Base-by-base conservation (phyloP, 2,113 vertebrate genomes). In the Pelusios castaneus region DNA sequence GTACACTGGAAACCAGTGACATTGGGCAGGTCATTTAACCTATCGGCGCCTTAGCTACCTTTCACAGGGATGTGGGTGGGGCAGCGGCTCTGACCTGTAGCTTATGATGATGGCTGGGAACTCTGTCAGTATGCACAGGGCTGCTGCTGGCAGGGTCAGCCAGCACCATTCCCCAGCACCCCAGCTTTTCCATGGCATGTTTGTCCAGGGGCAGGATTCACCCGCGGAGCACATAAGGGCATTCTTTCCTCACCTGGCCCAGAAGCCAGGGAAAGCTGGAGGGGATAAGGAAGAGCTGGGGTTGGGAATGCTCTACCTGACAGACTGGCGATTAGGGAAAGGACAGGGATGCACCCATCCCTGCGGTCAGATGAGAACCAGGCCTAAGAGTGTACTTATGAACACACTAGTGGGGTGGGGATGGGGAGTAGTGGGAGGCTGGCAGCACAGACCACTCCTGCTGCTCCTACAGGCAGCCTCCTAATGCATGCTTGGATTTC, bases 231-330 rank as follows among this genome's bases (percentile, higher is more conserved):
- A 73, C 4, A 5, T 38, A 5, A 41, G 21, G 67, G 17, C 67
- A 24, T 63, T 38, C 38, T 41, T 22, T 21, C 10, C 5, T 73
- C 67, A 38, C 8, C 38, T 73, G 21, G 29, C 79, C 56, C 63
- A 79, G 82, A 91, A 89, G 43, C 21, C 80, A 84, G 85, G 75
- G 91, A 76, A 51, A 89, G 27, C 90, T 49, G n/a, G 49, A 55
- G 89, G 51, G 56, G 78, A 31, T 54, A 80, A 90, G 49, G n/a
- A 90, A 89, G 10, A 73, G n/a, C 38, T 73, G 67, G 19, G 38
- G 67, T 21, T 24, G 22, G 38, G n/a, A 38, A 22, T 5, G 21
- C 22, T 9, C 67, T 41, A 21, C 31, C 9, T 38, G n/a, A 22
- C 4, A 41, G 8, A 24, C 38, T 41, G n/a, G 16, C 10, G n/a